Evolutionary conservation across 2,797 vertebrate genomes (phyloP).

Genomic region (Anisognathus igniventris): DNA sequence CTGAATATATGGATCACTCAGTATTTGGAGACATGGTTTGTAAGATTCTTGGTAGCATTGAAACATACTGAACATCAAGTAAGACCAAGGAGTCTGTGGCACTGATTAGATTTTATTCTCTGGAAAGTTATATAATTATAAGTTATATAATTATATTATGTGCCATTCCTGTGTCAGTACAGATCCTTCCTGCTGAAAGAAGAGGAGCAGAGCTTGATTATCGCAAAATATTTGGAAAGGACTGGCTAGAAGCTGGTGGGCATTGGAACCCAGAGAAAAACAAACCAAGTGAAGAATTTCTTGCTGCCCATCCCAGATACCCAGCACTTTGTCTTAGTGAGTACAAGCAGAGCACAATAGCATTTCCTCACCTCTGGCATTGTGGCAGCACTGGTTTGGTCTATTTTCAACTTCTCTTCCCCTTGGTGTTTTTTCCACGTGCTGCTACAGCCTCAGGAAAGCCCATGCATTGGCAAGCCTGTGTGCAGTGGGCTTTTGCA

Average conservation of each 20-base stretch:
- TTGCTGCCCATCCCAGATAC: conserved; percentile 84
- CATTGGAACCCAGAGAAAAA: conserved; percentile 71
- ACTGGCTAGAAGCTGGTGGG: conserved; percentile 86
- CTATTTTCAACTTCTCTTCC: not conserved
- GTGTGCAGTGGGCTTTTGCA: not conserved
- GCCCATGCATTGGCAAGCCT: not conserved
- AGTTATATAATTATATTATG: not conserved
- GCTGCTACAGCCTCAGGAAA: not conserved
- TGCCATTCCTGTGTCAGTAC: not conserved
- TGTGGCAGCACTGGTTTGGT: not conserved
- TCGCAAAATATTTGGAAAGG: conserved; percentile 86
- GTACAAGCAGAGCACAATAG: conserved; percentile 14
- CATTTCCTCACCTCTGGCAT: not conserved
- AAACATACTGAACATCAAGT: not conserved
- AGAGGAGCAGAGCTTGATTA: conserved; percentile 93
- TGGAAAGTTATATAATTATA: not conserved
- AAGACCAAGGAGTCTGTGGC: not conserved
- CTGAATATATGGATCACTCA: not conserved
- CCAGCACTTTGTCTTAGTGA: conserved; percentile 82
- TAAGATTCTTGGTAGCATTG: not conserved
- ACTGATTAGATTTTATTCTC: not conserved
- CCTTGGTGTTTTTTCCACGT: not conserved
- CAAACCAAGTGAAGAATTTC: conserved; percentile 78
- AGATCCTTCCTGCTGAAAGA: conserved; percentile 83
- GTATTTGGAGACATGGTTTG: not conserved